Conservation (phyloP, 2,797 vertebrate genomes). For the Sebastes jordani region DNA sequence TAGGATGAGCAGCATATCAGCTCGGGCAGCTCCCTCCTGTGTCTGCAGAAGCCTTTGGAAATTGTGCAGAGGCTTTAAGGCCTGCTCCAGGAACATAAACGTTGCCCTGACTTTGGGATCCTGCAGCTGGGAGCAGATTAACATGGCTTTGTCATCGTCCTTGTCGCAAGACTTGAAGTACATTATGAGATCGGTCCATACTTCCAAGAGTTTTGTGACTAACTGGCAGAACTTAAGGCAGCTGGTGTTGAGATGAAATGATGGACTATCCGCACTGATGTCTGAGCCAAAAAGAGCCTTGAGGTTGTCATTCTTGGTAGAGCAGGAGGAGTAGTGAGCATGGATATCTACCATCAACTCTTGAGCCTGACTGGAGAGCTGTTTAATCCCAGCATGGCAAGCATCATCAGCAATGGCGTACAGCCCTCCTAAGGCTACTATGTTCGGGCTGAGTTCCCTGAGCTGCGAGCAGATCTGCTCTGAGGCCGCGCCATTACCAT, state of each 20-base stretch:
- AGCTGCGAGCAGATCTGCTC: slow-evolving; percentile 68
- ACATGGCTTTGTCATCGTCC: slow-evolving; percentile 57
- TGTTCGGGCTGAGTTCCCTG: slow-evolving; percentile 72
- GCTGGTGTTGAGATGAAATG: slow-evolving; percentile 37
- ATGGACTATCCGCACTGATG: slow-evolving; percentile 16
- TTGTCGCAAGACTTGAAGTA: slow-evolving; percentile 68
- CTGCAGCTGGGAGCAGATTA: slow-evolving; percentile 69
- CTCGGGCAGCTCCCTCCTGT: slow-evolving; percentile 27
- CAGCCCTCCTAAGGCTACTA: slow-evolving; percentile 65
- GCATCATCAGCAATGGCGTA: slow-evolving; percentile 69
- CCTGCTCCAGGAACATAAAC: slow-evolving; percentile 77
- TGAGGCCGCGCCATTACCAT: slow-evolving; percentile 42
- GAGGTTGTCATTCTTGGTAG: slow-evolving; percentile 63
- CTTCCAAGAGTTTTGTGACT: slow-evolving; percentile 64
- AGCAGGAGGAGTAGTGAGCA: slow-evolving; percentile 59
- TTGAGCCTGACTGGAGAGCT: slow-evolving; percentile 60
- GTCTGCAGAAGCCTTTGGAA: slow-evolving; percentile 68
- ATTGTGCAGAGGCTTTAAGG: slow-evolving; percentile 71
- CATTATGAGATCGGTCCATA: slow-evolving; percentile 74
- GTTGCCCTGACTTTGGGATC: slow-evolving; percentile 75
- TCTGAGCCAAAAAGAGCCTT: slow-evolving; percentile 68
- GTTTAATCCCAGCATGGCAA: slow-evolving; percentile 65
- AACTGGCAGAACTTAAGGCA: slow-evolving; percentile 69
- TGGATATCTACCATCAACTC: slow-evolving; percentile 73
- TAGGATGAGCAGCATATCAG: slow-evolving; percentile 66